These are phyloP conservation scores for Crocidura indochinensis DNA, from an alignment of 2,797 vertebrate species.

Conservation along the genomic window DNA sequence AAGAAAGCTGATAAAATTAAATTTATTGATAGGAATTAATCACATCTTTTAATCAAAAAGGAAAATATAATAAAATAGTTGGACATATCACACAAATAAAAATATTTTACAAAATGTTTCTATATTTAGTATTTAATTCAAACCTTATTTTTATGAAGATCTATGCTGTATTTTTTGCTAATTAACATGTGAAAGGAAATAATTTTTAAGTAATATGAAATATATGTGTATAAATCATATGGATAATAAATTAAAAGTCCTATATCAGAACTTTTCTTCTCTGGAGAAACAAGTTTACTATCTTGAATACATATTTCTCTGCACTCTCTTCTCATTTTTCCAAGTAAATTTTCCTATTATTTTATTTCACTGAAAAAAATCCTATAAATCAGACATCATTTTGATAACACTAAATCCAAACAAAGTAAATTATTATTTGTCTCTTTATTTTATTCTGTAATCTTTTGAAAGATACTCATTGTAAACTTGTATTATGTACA, in stretches of 20 bases:
- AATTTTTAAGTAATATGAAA: background rate
- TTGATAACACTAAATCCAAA: background rate
- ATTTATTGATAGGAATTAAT: slow-evolving; percentile 26
- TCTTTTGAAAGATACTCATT: background rate
- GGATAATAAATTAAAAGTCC: background rate
- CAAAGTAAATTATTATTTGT: background rate
- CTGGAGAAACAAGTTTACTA: too few relatives aligned
- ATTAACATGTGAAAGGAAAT: background rate
- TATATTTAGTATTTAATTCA: slow-evolving; percentile 32
- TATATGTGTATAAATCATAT: background rate
- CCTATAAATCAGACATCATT: background rate
- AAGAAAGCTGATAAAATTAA: slow-evolving; percentile 38
- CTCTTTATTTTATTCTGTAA: background rate
- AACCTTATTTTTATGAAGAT: background rate
- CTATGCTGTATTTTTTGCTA: slow-evolving; percentile 22
- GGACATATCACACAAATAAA: background rate
- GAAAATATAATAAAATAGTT: slow-evolving; percentile 2
- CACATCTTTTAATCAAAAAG: background rate
- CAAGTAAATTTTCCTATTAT: too few relatives aligned
- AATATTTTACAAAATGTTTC: background rate
- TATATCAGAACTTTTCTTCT: background rate
- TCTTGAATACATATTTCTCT: too few relatives aligned
- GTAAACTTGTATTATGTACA: background rate
- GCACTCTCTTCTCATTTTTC: too few relatives aligned
- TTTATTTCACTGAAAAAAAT: too few relatives aligned